Evolutionary conservation across 2,888 invertebrate species (phyloP).

Genomic region (Latrodectus hesperus): DNA sequence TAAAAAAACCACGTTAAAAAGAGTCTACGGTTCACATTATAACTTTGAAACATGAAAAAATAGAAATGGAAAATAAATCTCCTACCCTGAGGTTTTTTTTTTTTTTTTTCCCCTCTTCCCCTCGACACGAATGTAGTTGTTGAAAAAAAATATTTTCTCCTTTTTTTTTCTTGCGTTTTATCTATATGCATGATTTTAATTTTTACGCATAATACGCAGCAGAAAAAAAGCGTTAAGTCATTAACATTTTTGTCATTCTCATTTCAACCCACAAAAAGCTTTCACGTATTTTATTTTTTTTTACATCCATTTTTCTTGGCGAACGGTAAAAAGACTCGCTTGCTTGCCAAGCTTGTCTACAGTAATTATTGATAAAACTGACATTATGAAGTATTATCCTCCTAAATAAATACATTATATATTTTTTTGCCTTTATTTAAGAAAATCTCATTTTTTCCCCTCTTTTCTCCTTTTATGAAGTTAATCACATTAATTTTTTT

Average conservation of each 20-base stretch:
- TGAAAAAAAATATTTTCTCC: conserved; percentile 17
- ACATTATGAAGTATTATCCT: conserved; percentile 67
- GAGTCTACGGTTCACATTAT: not conserved
- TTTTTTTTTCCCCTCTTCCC: no score
- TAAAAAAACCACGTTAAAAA: not conserved
- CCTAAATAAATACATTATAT: conserved; percentile 60
- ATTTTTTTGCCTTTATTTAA: conserved; percentile 13
- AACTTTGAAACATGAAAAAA: no score
- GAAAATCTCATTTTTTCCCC: conserved; percentile 18
- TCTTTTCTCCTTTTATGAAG: not conserved
- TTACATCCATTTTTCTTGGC: not conserved
- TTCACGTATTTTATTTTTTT: conserved; percentile 20
- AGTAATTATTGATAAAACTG: conserved; percentile 68
- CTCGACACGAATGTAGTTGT: no score
- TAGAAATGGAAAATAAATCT: no score
- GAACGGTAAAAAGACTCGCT: not conserved
- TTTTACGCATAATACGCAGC: conserved; percentile 30
- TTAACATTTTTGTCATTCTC: conserved; percentile 66
- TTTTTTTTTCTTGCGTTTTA: conserved; percentile 54
- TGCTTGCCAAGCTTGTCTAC: conserved; percentile 26
- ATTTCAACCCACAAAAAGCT: conserved; percentile 38
- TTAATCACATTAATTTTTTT: conserved; percentile 59
- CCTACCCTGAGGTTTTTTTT: no score
- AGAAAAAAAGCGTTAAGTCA: conserved; percentile 51
- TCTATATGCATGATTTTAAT: conserved; percentile 48